Base-by-base conservation (phyloP, 2,113 vertebrate species). In the Apistogramma diplotaenia region DNA sequence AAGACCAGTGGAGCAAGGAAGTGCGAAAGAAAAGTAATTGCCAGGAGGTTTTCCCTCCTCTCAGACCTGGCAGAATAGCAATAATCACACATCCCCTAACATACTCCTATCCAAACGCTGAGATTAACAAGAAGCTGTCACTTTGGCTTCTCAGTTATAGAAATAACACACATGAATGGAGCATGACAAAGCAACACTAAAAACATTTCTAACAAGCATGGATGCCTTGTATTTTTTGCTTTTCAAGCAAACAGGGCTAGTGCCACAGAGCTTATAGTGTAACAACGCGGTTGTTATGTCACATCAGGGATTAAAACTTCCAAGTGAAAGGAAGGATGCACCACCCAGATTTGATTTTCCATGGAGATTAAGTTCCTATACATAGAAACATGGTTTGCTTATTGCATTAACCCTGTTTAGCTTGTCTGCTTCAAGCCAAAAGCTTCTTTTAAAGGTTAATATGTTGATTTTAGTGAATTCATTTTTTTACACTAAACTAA, bases 281-380 rank as follows among this genome's bases (percentile, higher is more conserved):
- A 67, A 71, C 54, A 18, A 40, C n/a, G n/a, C 78, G 78, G 56
- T 79, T 78, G 59, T 85, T 79, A 74, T 74, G 31, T 78, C 57
- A 79, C 78, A 67, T 82, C 40, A 76, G 74, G 70, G 57, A 83
- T 81, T 86, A 81, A 77, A 81, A 43, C 37, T 57, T n/a, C 3
- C 3, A 10, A 80, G 55, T 70, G 49, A 13, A 56, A 49, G 40
- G 61, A 71, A 55, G 40, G 54, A 56, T 25, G 15, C 65, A 70
- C 12, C 46, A 84, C 29, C 16, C 43, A 27, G 57, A 78, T 82
- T 49, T 51, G 43, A 71, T 35, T 78, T 40, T 61, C 51, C 37
- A 61, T 29, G 31, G 49, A 61, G 31, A 79, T 59, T 13, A 55
- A 54, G 58, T 46, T 13, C 13, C 25, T 40, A 25, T 15, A 54